Evolutionary conservation across 2,888 invertebrate genomes (phyloP).

Genomic region (Troides helena): DNA sequence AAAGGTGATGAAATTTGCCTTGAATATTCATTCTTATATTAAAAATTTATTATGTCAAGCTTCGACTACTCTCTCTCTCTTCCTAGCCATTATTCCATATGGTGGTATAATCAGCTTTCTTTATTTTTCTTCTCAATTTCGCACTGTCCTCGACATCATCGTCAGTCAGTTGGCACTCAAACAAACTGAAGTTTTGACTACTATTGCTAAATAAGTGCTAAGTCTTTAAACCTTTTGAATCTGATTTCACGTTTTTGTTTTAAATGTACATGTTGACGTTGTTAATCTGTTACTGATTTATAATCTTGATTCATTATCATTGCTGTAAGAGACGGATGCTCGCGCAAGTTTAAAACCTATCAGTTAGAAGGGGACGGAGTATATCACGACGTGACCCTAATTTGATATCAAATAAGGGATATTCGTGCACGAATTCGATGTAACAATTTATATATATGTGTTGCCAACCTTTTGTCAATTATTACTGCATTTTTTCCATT

Average conservation of each 20-base stretch:
- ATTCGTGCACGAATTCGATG: constrained; percentile 18
- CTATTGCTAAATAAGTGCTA: neutral
- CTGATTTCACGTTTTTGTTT: constrained; percentile 8
- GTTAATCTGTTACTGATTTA: constrained; percentile 27
- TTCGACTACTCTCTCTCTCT: too few species aligned
- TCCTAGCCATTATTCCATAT: too few species aligned
- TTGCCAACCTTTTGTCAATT: constrained; percentile 7
- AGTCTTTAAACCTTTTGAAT: constrained; percentile 8
- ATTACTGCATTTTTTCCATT: neutral
- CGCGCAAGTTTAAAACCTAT: neutral
- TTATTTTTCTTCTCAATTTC: too few species aligned
- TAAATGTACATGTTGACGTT: constrained; percentile 21
- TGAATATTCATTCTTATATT: neutral
- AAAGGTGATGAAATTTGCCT: neutral
- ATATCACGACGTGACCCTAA: constrained; percentile 27
- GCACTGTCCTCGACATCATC: too few species aligned
- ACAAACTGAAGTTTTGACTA: too few species aligned
- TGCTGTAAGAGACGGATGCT: constrained; percentile 8
- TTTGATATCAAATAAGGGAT: constrained; percentile 24
- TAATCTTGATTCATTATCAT: constrained; percentile 21
- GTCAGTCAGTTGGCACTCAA: too few species aligned
- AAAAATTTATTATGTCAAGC: too few species aligned
- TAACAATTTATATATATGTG: constrained; percentile 21
- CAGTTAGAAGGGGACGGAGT: constrained; percentile 15
- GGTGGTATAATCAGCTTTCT: too few species aligned